Conservation (phyloP, 92 coral and sea anemone genomes). For the Zoanthus gigantus region DNA sequence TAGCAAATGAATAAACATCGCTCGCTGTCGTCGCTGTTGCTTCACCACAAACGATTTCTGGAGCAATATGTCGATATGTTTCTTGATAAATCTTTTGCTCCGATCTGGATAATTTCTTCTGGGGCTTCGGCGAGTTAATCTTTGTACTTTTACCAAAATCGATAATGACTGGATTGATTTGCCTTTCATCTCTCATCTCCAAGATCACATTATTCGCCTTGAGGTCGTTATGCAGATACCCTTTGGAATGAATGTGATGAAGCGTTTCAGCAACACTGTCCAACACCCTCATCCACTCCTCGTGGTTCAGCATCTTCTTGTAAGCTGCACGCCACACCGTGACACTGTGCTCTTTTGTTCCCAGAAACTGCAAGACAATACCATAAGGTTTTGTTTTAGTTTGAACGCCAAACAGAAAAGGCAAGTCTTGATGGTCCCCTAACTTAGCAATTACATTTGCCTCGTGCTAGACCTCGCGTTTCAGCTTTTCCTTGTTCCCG, state of each 20-base stretch:
- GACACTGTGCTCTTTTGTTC: slow-evolving; percentile 8
- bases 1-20: slow-evolving; percentile 41
- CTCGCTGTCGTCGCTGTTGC: slow-evolving; percentile 19
- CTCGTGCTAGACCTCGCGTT: slow-evolving; percentile 18
- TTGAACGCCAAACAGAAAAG: slow-evolving; percentile 40
- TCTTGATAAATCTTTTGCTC: slow-evolving; percentile 2
- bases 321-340: slow-evolving; percentile 5
- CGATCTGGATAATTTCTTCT: neutral
- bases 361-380: slow-evolving; percentile 33
- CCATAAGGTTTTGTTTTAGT: slow-evolving; percentile 31
- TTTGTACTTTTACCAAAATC: slow-evolving; percentile 24
- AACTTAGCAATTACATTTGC: slow-evolving; percentile 20
- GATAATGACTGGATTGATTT: slow-evolving; percentile 31
- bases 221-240: slow-evolving; percentile 26
- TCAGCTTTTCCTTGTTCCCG: slow-evolving; percentile 20
- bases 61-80: slow-evolving; percentile 41
- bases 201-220: slow-evolving; percentile 39
- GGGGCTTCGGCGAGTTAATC: neutral
- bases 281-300: slow-evolving; percentile 38
- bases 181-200: slow-evolving; percentile 1
- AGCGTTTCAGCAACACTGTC: slow-evolving; percentile 23
- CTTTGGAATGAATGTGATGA: slow-evolving; percentile 18
- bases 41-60: slow-evolving; percentile 36
- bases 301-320: neutral
- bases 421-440: slow-evolving; percentile 46